These are phyloP conservation scores for Zelostemma sp. DNA, from an alignment of 1,140 invertebrate genomes.

Conservation along the genomic window DNA sequence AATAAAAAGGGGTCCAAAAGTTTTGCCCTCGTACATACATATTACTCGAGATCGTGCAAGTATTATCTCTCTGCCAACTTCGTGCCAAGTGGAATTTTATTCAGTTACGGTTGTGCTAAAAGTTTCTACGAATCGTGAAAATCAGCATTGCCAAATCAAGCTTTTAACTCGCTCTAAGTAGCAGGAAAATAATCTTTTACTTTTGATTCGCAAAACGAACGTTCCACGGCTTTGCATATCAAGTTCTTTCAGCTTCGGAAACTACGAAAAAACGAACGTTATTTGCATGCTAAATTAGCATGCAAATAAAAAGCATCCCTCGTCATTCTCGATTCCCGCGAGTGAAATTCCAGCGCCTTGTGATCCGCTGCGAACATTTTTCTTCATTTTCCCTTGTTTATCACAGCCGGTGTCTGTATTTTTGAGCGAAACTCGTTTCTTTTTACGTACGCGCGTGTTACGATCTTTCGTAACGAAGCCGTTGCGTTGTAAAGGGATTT, in stretches of 20 bases:
- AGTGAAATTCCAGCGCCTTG: slow-evolving; percentile 11
- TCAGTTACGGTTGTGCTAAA: slow-evolving; percentile 43
- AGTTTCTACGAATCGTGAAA: slow-evolving; percentile 48
- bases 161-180: slow-evolving; percentile 34
- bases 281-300: no score
- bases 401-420: slow-evolving; percentile 21
- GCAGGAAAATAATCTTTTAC: slow-evolving; percentile 41
- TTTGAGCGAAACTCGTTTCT: slow-evolving; percentile 44
- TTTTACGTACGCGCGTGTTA: slow-evolving; percentile 43
- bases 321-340: slow-evolving; percentile 8
- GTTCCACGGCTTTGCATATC: background rate
- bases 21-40: slow-evolving; percentile 43
- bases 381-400: slow-evolving; percentile 40
- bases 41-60: slow-evolving; percentile 45
- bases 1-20: slow-evolving; percentile 44
- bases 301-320: no score
- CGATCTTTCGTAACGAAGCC: slow-evolving; percentile 38
- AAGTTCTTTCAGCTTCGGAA: no score
- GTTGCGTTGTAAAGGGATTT: slow-evolving; percentile 44
- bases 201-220: slow-evolving; percentile 33
- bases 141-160: slow-evolving; percentile 43
- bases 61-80: slow-evolving; percentile 48
- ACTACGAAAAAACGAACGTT: no score
- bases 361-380: slow-evolving; percentile 29
- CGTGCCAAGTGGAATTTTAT: slow-evolving; percentile 49